Percentiles rank a stretch among this genome's conserved stretches.
phyloP scores from a whole-genome alignment of 2,888 invertebrate species.

The Leucoma salicis region DNA sequence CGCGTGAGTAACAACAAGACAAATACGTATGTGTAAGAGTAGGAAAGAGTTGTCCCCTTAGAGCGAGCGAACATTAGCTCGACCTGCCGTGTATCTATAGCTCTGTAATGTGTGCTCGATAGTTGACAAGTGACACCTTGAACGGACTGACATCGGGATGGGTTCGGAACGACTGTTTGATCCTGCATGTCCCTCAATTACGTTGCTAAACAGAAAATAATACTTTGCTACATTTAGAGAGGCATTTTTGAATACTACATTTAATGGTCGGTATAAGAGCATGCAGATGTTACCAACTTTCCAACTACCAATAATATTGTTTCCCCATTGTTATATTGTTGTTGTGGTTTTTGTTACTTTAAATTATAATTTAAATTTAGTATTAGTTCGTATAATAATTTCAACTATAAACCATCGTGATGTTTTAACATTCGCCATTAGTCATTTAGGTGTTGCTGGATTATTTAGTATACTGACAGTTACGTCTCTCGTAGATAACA shows the following conservation, averaged over 20 bases:
- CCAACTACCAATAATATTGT: conserved; percentile 31
- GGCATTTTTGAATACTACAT: conserved; percentile 6
- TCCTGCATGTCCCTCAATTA: conserved; percentile 53
- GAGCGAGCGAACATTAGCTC: conserved; percentile 40
- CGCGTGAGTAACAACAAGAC: conserved; percentile 73
- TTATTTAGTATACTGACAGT: neutral
- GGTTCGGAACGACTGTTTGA: conserved; percentile 35
- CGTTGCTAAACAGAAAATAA: neutral
- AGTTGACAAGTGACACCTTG: too few relatives aligned
- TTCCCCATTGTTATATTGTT: conserved; percentile 42
- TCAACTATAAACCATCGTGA: too few relatives aligned
- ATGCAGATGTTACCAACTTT: conserved; percentile 39
- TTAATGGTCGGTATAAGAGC: conserved; percentile 37
- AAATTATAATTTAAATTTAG: conserved; percentile 39
- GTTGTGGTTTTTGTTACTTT: conserved; percentile 53
- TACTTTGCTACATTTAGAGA: neutral
- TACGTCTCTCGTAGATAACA: conserved; percentile 9
- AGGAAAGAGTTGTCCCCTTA: conserved; percentile 61
- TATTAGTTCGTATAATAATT: conserved; percentile 34
- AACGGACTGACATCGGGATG: neutral
- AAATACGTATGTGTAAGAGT: conserved; percentile 62
- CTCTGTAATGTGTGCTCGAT: too few relatives aligned
- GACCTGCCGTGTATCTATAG: conserved; percentile 13
- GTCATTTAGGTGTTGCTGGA: too few relatives aligned
- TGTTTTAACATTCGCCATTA: too few relatives aligned